These are phyloP conservation scores for Eutolmus rufibarbis DNA, from an alignment of 2,888 invertebrate species.

Conservation along the genomic window DNA sequence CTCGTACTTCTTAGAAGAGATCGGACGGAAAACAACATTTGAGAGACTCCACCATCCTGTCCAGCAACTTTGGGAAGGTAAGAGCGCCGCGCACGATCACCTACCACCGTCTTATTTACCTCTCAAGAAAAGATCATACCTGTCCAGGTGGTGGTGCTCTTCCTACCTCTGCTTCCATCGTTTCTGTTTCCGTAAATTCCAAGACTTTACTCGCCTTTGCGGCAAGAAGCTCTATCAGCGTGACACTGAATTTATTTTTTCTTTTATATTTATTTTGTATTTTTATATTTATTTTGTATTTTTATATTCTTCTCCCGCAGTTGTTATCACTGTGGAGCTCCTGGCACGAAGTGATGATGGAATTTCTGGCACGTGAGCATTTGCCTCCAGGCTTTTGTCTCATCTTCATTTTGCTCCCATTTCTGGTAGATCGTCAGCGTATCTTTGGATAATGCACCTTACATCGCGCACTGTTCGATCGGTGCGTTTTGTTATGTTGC, in stretches of 20 bases:
- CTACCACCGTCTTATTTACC: neutral
- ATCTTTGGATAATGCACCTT: neutral
- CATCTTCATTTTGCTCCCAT: neutral
- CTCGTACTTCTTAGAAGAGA: neutral
- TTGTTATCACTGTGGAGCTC: neutral
- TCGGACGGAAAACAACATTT: neutral
- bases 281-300: neutral
- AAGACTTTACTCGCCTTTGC: neutral
- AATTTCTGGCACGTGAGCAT: conserved; percentile 29
- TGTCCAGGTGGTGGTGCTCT: neutral
- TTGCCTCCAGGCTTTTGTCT: conserved; percentile 1
- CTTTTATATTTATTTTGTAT: neutral
- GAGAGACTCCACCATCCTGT: neutral
- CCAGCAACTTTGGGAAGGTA: neutral
- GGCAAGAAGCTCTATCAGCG: neutral
- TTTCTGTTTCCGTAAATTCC: neutral
- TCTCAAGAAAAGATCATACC: neutral
- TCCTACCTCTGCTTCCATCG: neutral
- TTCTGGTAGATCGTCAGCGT: neutral
- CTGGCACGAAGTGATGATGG: conserved; percentile 8
- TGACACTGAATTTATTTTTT: neutral
- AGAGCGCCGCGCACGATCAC: neutral
- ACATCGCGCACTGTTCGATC: neutral
- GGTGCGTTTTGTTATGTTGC: neutral
- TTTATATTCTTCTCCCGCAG: neutral